Evolutionary conservation across 2,113 vertebrate genomes (phyloP), one percentile per base, ranked within the genome.

Genomic region (Pygathrix nemaeus): DNA sequence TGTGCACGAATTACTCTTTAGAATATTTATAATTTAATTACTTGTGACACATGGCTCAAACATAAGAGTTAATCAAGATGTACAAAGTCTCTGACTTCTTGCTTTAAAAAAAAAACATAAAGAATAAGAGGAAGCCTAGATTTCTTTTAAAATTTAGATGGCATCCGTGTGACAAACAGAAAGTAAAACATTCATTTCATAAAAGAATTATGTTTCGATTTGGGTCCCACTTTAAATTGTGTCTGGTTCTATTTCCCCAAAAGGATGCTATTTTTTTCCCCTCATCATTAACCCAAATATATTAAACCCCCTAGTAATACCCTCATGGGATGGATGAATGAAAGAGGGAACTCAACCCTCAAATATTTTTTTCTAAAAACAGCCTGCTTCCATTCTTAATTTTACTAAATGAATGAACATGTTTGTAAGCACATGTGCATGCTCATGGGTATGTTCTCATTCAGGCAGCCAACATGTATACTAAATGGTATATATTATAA

Each of bases 261-360:
- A 30, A 64, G 92, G 45, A 84, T 52, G 73, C 76, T 97, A 40
- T 87, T 88, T 96, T 94, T 96, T 93, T 96, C 92, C 92, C 40
- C 27, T 94, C 20, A 78, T 75, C 61, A 96, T 66, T 95, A 94
- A 90, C 50, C 84, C 91, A n/a, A 95, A 93, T 89, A 66, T 38
- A 64, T 64, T 45, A 89, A 70, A 23, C 32, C 43, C 35, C 50
- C 25, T 16, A 40, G 38, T 38, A 66, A 50, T n/a, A 11, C 38
- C 38, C 38, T 40, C 38, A 40, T 40, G 38, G 38, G 38, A 40
- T 40, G 38, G 38, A 40, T 40, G 38, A 40, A 40, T 40, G 38
- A 40, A 40, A 40, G 38, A 40, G 38, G 38, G 38, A 40, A 40
- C 38, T 40, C 38, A 40, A 3, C 38, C 3, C 38, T 40, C 38